Percentiles rank a stretch among this genome's conserved stretches.
phyloP scores from a whole-genome alignment of 2,797 vertebrate species.

The Heterohyrax brucei region DNA sequence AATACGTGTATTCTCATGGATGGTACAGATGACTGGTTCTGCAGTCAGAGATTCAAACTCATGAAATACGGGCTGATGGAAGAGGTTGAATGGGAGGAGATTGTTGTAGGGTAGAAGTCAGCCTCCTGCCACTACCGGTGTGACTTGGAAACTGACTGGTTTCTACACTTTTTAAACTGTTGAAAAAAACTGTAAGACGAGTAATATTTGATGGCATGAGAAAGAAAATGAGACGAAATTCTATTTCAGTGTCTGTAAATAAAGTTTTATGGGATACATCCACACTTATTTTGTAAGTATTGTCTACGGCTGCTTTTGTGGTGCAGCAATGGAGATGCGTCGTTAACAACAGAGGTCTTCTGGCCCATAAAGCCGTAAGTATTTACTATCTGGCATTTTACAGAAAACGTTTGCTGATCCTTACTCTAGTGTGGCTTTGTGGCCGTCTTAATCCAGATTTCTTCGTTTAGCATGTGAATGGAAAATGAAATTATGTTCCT shows the following conservation, averaged over 20 bases:
- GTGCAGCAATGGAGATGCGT: fast-evolving
- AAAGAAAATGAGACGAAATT: constrained; percentile 25
- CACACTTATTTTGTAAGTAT: fast-evolving
- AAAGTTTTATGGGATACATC: neutral
- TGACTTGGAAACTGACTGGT: neutral
- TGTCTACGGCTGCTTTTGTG: neutral
- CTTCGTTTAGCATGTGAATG: constrained; percentile 69
- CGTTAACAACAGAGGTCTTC: neutral
- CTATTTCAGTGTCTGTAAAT: neutral
- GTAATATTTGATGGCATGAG: neutral
- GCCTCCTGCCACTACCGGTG: neutral
- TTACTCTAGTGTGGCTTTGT: constrained; percentile 13
- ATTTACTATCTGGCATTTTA: constrained; percentile 8
- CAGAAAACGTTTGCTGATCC: neutral
- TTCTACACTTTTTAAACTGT: neutral
- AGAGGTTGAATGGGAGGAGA: neutral
- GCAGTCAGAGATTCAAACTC: neutral
- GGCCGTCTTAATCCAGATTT: constrained; percentile 49
- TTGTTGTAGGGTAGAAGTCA: neutral
- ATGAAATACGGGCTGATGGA: neutral
- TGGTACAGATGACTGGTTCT: neutral
- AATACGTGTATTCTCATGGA: neutral
- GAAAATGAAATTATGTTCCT: constrained; percentile 78
- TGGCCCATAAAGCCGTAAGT: constrained; percentile 3
- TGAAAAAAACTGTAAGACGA: neutral